Evolutionary conservation across 2,888 invertebrate genomes (phyloP).

Genomic region (Calliscelio sp.): DNA sequence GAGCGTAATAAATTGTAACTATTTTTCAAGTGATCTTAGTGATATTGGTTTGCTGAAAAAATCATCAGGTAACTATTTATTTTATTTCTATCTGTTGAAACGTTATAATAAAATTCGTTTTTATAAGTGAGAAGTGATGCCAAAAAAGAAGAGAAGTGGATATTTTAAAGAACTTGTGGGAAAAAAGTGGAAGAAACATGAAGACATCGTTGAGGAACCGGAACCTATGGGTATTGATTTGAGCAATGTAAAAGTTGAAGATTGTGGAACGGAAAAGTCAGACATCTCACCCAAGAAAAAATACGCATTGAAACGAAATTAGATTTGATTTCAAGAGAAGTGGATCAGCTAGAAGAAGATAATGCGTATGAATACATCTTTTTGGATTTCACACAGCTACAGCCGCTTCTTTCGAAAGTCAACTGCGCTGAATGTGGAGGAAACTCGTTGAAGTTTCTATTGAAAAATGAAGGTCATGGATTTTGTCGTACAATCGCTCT

Average conservation of each 20-base stretch:
- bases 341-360: background rate
- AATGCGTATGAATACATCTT: conserved; percentile 26
- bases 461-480: conserved; percentile 27
- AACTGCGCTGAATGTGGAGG: conserved; percentile 42
- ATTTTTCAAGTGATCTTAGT: conserved; percentile 1
- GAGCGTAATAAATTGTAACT: background rate
- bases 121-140: conserved; percentile 35
- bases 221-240: conserved; percentile 17
- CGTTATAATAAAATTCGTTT: conserved; percentile 19
- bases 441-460: conserved; percentile 30
- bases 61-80: conserved; percentile 23
- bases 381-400: conserved; percentile 24
- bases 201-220: conserved; percentile 23
- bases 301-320: conserved; percentile 22
- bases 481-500: conserved; percentile 40
- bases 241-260: conserved; percentile 19
- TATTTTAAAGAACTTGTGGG: conserved; percentile 26
- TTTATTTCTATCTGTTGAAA: conserved; percentile 26
- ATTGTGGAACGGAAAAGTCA: conserved; percentile 11
- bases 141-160: conserved; percentile 12
- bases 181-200: conserved; percentile 23
- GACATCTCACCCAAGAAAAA: conserved; percentile 7
- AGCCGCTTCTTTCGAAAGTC: conserved; percentile 16
- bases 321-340: conserved; percentile 26
- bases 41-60: conserved; percentile 17